These are phyloP conservation scores for Caenorhabditis virilis DNA, from an alignment of 2,888 invertebrate genomes.

Conservation along the genomic window DNA sequence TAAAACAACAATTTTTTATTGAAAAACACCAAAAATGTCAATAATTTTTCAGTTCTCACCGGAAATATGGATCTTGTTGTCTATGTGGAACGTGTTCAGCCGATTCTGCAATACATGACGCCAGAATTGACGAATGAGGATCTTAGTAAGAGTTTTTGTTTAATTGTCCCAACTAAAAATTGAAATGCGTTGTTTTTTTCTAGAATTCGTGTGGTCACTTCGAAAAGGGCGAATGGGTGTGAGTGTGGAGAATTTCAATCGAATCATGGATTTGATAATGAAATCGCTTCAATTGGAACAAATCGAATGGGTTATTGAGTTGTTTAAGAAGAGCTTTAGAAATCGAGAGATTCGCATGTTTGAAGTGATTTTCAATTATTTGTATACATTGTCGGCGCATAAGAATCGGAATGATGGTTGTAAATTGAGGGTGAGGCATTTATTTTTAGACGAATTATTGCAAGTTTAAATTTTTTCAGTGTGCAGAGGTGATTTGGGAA, in stretches of 20 bases:
- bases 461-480: background rate
- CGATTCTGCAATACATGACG: slow-evolving; percentile 72
- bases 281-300: slow-evolving; percentile 28
- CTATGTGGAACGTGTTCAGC: slow-evolving; percentile 73
- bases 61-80: slow-evolving; percentile 72
- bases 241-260: slow-evolving; percentile 72
- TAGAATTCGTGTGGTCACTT: slow-evolving; percentile 71
- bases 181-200: background rate
- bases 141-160: slow-evolving; percentile 67
- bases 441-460: background rate
- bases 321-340: slow-evolving; percentile 36
- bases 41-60: slow-evolving; percentile 28
- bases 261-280: slow-evolving; percentile 70
- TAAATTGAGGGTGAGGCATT: slow-evolving; percentile 20
- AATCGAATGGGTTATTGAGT: slow-evolving; percentile 32
- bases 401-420: slow-evolving; percentile 24
- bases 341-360: slow-evolving; percentile 27
- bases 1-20: too few species aligned
- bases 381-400: slow-evolving; percentile 12
- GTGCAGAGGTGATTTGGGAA: slow-evolving; percentile 28
- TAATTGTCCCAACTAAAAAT: slow-evolving; percentile 28
- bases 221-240: slow-evolving; percentile 71
- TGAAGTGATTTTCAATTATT: slow-evolving; percentile 31
- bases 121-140: slow-evolving; percentile 71
- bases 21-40: background rate